Evolutionary conservation across 1,140 invertebrate species (phyloP), one percentile per base, ranked within the genome.

Genomic region (Drosophila orosa): DNA sequence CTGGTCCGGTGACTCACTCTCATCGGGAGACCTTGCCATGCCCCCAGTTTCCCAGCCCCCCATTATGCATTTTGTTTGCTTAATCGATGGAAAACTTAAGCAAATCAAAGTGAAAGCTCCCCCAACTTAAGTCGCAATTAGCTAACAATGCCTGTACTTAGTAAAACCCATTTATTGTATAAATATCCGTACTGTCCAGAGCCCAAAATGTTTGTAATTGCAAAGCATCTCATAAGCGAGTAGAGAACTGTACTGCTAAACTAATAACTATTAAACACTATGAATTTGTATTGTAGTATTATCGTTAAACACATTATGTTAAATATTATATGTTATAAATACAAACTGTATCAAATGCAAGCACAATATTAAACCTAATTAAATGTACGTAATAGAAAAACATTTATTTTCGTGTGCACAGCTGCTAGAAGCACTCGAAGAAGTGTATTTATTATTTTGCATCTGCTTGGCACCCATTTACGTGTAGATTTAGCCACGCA

Each of bases 241-340:
- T 33, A 50, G 65, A 68, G 33, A 65, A 68, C 60, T 33, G 40
- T 48, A 57, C 65, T 47, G 65, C 67, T 71, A 71, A 68, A 68
- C 27, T 55, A 67, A 69, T 66, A 35, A 50, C 35, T 19, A 22
- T 35, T 66, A 45, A 72, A n/a, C 13, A 9, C 19, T 22, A 75
- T 67, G 76, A 83, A 84, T 83, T 78, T 79, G 31, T 79, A 79
- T 74, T 66, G 31, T 79, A 79, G 80, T 84, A 84, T 83, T 83
- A 68, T 45, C 13, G 25, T 52, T 55, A 48, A 48, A 48, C 17
- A 29, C 19, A 40, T 24, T 62, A 48, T 48, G 31, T 39, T 66
- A 48, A 48, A 48, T 29, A 29, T 24, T 60, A 31, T 62, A 48
- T 48, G 31, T 39, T 66, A 48, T 37, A 10, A 42, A 59, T 27